A percentile compares a stretch with the other conserved stretches of the same genome.
Conservation (phyloP, 1,140 invertebrate species). For the Pachyrhynchus sulphureomaculatus region DNA sequence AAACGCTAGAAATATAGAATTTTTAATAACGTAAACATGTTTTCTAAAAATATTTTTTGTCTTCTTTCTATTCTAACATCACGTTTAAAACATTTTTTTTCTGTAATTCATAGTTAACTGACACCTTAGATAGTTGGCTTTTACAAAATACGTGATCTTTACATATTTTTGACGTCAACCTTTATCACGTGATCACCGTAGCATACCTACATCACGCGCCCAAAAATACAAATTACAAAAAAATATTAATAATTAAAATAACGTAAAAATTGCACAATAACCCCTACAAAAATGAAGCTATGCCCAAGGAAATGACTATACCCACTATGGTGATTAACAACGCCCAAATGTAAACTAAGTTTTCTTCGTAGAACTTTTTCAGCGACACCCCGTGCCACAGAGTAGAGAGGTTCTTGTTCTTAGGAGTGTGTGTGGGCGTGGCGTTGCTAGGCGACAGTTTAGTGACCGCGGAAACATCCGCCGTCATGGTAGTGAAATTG, state of each 20-base stretch:
- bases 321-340: conserved; percentile 63
- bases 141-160: too few species aligned
- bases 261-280: neutral
- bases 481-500: conserved; percentile 56
- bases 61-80: too few species aligned
- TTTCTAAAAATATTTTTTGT: too few species aligned
- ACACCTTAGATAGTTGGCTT: too few species aligned
- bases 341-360: conserved; percentile 65
- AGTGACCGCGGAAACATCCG: conserved; percentile 43
- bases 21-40: too few species aligned
- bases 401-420: conserved; percentile 37
- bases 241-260: neutral
- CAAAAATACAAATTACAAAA: neutral
- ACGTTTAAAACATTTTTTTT: too few species aligned
- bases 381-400: conserved; percentile 46
- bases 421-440: conserved; percentile 27
- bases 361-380: conserved; percentile 62
- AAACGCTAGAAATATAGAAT: too few species aligned
- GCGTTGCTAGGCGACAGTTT: conserved; percentile 38
- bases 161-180: neutral
- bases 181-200: too few species aligned
- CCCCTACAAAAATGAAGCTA: conserved; percentile 40
- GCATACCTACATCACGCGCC: neutral
- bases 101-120: too few species aligned
- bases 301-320: conserved; percentile 60